Evolutionary conservation across 2,113 vertebrate species (phyloP).

Genomic region (Halichoerus grypus): DNA sequence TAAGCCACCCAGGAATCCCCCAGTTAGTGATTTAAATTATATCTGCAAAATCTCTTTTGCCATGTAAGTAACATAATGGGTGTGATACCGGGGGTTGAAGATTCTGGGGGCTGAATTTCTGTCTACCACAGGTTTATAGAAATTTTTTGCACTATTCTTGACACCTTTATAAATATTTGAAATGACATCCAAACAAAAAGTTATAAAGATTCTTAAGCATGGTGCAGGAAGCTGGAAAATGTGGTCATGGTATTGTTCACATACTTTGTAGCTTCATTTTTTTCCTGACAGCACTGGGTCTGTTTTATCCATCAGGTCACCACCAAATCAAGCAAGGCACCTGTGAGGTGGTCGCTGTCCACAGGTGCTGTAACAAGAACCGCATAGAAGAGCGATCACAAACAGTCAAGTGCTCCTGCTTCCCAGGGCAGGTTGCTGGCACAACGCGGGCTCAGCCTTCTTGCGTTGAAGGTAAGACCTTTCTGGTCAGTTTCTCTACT

Average conservation of each 20-base stretch:
- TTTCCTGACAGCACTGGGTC: not conserved
- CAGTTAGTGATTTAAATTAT: not conserved
- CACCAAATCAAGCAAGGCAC: constrained; percentile 97
- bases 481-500: rapidly evolving
- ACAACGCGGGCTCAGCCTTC: constrained; percentile 96
- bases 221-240: not conserved
- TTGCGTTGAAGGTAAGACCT: constrained; percentile 96
- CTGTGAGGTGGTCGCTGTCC: constrained; percentile 96
- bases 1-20: not conserved
- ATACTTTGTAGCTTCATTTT: not conserved
- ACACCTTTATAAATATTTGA: not conserved
- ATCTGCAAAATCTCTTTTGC: not conserved
- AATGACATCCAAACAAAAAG: not conserved
- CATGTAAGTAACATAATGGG: not conserved
- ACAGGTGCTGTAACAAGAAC: constrained; percentile 99
- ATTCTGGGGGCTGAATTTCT: not conserved
- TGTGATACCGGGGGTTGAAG: not conserved
- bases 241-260: not conserved
- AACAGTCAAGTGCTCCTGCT: constrained; percentile 98
- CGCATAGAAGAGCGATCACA: constrained; percentile 97
- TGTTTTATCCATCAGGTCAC: constrained; percentile 86
- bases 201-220: not conserved
- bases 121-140: not conserved
- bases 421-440: constrained; percentile 97
- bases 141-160: not conserved